Evolutionary conservation across 1,140 invertebrate genomes (phyloP).

Genomic region (Goniozus legneri): DNA sequence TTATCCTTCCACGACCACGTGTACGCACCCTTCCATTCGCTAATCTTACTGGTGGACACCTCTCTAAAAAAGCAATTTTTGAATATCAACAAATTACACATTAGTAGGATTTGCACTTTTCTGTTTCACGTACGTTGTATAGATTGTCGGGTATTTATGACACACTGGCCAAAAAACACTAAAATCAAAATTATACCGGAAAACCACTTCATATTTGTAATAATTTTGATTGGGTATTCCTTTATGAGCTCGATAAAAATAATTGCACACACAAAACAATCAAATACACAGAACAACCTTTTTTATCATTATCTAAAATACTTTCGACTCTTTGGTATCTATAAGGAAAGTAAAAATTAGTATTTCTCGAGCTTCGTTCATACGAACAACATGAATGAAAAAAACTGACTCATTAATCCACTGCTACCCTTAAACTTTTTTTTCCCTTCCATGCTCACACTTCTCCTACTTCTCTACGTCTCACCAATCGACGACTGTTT

Average conservation of each 20-base stretch:
- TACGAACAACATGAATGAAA: no score
- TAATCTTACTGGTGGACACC: slow-evolving; percentile 34
- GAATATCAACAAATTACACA: background rate
- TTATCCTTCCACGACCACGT: slow-evolving; percentile 47
- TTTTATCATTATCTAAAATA: no score
- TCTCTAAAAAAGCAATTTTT: slow-evolving; percentile 11
- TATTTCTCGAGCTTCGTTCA: no score
- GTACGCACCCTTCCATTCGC: slow-evolving; percentile 40
- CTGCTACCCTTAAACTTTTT: no score
- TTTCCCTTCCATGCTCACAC: no score
- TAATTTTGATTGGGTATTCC: no score
- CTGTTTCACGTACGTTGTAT: background rate
- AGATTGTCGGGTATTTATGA: background rate
- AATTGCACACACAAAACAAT: no score
- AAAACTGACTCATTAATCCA: no score
- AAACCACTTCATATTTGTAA: slow-evolving; percentile 4
- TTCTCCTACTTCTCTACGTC: background rate
- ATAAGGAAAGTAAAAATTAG: no score
- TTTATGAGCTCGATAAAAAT: no score
- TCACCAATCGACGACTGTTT: background rate
- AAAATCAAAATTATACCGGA: background rate
- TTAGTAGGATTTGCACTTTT: background rate
- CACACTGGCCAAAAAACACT: slow-evolving; percentile 3
- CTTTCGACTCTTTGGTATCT: no score
- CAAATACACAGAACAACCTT: no score